Base-by-base conservation (phyloP, 2,888 invertebrate species). In the Apodemia mormo region DNA sequence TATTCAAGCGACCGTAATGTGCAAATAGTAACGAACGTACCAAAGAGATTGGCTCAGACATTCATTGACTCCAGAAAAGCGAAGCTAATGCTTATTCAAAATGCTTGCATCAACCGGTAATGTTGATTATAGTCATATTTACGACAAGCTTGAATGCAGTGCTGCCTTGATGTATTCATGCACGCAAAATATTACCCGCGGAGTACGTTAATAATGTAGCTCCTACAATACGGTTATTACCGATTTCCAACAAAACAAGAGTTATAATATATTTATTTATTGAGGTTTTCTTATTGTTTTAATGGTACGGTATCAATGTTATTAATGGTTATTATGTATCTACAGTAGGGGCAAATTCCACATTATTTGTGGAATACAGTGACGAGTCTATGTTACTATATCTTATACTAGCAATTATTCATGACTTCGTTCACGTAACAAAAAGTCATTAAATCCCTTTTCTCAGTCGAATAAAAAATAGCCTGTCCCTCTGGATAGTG, bases 91-190 rank as follows among this genome's bases (percentile, higher is more conserved):
- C 82, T 80, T 82, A 86, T 86, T 86, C 85, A 83, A 74, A 77
- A 82, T 79, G 83, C 83, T 86, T 85, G 80, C 87, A 85, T 87
- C 86, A 84, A 82, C 74, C 82, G 77, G 81, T 83, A 82, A 85
- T 82, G 82, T 83, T 88, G 89, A 90, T 90, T 89, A 89, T 84
- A 87, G 85, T 83, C 85, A 84, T 87, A 80, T 82, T 79, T 78
- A 75, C 79, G 79, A 81, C 77, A 81, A 79, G 71, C 73, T 80
- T 81, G 81, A 85, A 82, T 82, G 84, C 84, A 80, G 79, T 61
- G 12, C 61, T 61, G 12, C 61, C 78, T 79, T 84, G 80, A 84
- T 84, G 83, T 84, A 82, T 81, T 85, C 82, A 83, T 83, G 81
- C 81, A 84, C 78, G 83, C 81, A 82, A 80, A 74, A 74, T 76